Conservation (phyloP, 2,797 vertebrate genomes). For the Characodon lateralis region DNA sequence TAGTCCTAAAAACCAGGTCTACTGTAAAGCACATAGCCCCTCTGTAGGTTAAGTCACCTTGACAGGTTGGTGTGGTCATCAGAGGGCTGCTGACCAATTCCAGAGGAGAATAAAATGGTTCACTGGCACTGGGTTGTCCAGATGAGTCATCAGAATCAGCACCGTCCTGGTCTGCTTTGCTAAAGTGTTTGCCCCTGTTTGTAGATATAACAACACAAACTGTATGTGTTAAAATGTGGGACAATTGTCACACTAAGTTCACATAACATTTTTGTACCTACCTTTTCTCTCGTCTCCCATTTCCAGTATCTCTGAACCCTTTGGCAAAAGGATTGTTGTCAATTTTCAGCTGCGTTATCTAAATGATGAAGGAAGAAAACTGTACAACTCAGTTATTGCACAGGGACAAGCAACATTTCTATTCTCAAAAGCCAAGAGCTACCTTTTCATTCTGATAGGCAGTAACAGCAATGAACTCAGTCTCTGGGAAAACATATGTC, state of each 20-base stretch:
- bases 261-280: constrained; percentile 51
- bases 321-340: constrained; percentile 99
- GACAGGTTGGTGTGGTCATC: constrained; percentile 77
- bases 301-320: constrained; percentile 96
- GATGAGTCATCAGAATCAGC: constrained; percentile 91
- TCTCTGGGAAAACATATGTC: constrained; percentile 96
- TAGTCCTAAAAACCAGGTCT: not conserved
- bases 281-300: constrained; percentile 95
- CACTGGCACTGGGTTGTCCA: constrained; percentile 83
- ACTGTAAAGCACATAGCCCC: not conserved
- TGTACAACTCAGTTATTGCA: not conserved
- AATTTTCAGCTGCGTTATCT: constrained; percentile 96
- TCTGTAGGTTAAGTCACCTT: constrained; percentile 78
- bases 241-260: not conserved
- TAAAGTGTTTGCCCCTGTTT: constrained; percentile 86
- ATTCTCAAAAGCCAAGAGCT: not conserved
- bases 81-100: constrained; percentile 83
- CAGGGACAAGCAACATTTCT: not conserved
- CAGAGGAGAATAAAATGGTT: constrained; percentile 83
- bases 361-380: not conserved
- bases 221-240: not conserved
- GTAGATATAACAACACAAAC: not conserved
- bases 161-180: constrained; percentile 84
- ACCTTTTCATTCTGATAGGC: constrained; percentile 99
- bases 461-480: constrained; percentile 95